Evolutionary conservation across 2,888 invertebrate species (phyloP), one percentile per base, ranked within the genome.

Genomic region (Gymnocheta viridis): DNA sequence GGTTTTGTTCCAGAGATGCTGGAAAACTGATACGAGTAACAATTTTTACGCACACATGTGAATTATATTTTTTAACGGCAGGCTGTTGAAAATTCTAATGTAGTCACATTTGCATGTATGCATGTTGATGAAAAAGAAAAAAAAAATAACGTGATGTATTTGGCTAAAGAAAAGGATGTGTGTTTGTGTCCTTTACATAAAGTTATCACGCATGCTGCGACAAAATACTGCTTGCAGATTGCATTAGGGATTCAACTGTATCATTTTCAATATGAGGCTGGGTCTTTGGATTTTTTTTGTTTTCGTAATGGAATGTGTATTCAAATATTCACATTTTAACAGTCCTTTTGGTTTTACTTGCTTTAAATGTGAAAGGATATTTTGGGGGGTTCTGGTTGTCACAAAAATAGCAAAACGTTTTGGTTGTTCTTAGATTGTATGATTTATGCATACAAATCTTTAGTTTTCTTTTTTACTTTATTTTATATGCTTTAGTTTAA

Each of bases 1-100:
- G 89, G 89, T 86, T 88, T 54, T 69, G 49, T 62, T 69, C 19
- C 49, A 49, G n/a, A 73, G 79, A 77, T 64, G 58, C 38, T 56
- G 58, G 24, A 27, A 56, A 73, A 69, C 74, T 79, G 79, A 73
- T 82, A 69, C 22, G 69, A 74, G 49, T 56, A 62, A 80, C 10
- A 72, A 62, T 58, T 56, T 83, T 76, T 80, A 70, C 58, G 56
- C 64, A 69, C 74, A 72, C 77, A 81, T 77, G 72, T 73, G 76
- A 44, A 32, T 62, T n/a, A n/a, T 47, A 2, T 49, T 41, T 69
- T 38, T 17, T n/a, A 54, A 74, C 69, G 49, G 76, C 41, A 70
- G 87, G 86, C 87, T 89, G 90, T 90, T 91, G 91, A 90, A 91
- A 90, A 91, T 89, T 89, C 90, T 91, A 91, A 87, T 87, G 87